These are phyloP conservation scores for Chrosomus eos DNA, from an alignment of 2,797 vertebrate genomes.

Conservation along the genomic window DNA sequence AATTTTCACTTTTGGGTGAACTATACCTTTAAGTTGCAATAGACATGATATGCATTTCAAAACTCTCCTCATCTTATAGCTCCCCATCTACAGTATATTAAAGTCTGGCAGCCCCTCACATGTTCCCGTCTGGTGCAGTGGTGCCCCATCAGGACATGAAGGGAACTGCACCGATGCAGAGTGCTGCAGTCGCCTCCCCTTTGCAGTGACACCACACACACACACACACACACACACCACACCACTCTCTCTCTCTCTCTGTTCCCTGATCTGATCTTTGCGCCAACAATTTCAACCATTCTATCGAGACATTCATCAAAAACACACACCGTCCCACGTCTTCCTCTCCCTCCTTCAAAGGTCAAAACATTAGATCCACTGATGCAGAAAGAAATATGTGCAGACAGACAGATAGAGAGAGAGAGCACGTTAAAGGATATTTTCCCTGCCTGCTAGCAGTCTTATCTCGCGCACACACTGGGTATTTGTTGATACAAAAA, in stretches of 20 bases:
- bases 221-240: slow-evolving; percentile 19
- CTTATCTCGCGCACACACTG: neutral
- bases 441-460: neutral
- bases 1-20: no score
- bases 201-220: slow-evolving; percentile 73
- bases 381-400: slow-evolving; percentile 26
- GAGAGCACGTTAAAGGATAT: neutral
- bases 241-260: slow-evolving; percentile 17
- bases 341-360: slow-evolving; percentile 47
- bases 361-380: slow-evolving; percentile 65
- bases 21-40: neutral
- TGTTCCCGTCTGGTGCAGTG: slow-evolving; percentile 3
- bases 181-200: slow-evolving; percentile 76
- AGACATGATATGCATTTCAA: neutral
- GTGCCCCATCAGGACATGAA: slow-evolving; percentile 71
- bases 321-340: slow-evolving; percentile 7
- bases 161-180: slow-evolving; percentile 68
- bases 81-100: neutral
- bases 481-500: slow-evolving; percentile 13
- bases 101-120: slow-evolving; percentile 31
- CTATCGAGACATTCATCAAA: slow-evolving; percentile 29
- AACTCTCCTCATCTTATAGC: neutral
- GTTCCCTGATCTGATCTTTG: slow-evolving; percentile 11
- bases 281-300: slow-evolving; percentile 16
- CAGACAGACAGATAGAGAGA: neutral